Conservation (phyloP, 1,140 invertebrate species). For the Sipha flava region DNA sequence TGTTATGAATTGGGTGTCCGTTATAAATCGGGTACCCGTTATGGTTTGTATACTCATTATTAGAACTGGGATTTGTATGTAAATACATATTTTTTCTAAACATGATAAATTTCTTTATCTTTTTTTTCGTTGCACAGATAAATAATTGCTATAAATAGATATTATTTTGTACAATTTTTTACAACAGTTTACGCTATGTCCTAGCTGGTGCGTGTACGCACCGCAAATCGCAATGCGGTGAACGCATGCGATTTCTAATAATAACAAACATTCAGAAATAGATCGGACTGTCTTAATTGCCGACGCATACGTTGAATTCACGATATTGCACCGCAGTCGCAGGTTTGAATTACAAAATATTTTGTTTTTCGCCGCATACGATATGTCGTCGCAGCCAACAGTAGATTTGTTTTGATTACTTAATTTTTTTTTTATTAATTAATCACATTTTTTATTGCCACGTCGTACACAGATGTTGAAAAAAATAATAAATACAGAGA, state of each 20-base stretch:
- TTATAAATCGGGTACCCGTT: too few relatives aligned
- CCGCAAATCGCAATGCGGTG: not conserved
- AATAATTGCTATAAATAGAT: too few relatives aligned
- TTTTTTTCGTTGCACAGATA: too few relatives aligned
- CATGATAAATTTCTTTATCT: too few relatives aligned
- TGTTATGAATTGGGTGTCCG: too few relatives aligned
- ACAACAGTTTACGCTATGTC: not conserved
- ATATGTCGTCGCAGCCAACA: not conserved
- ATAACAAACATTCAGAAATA: not conserved
- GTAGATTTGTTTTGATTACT: not conserved
- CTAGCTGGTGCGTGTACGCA: not conserved
- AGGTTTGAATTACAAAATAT: not conserved
- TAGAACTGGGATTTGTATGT: too few relatives aligned
- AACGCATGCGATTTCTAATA: not conserved
- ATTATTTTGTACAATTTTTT: too few relatives aligned
- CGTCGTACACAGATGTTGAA: not conserved
- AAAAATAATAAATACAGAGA: not conserved
- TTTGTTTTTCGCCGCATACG: not conserved
- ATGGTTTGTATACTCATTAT: too few relatives aligned
- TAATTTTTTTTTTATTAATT: too few relatives aligned
- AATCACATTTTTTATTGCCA: too few relatives aligned
- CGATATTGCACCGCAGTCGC: not conserved
- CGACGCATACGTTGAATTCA: not conserved
- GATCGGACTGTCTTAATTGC: not conserved
- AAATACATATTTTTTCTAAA: too few relatives aligned